Evolutionary conservation across 2,113 vertebrate genomes (phyloP).

Genomic region (Syrrhaptes paradoxus): DNA sequence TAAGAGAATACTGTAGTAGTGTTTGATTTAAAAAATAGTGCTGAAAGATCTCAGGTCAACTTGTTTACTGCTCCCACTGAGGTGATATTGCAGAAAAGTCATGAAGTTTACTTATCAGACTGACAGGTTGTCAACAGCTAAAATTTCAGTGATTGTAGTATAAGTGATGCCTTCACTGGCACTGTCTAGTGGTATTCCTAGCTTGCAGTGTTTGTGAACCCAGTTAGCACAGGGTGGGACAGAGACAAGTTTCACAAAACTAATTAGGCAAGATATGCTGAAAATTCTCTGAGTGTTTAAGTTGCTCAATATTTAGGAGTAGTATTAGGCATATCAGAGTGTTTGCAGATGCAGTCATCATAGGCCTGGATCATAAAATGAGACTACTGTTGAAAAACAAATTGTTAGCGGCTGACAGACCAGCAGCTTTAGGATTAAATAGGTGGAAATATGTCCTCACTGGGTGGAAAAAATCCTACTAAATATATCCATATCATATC

Average conservation of each 20-base stretch:
- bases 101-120: neutral
- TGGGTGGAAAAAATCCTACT: neutral
- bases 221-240: neutral
- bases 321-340: neutral
- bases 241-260: neutral
- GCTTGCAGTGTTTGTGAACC: neutral
- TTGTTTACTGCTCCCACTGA: neutral
- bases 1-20: neutral
- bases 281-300: neutral
- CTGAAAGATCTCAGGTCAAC: neutral
- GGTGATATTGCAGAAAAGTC: neutral
- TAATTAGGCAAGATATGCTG: neutral
- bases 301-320: neutral
- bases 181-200: neutral
- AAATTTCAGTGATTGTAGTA: neutral
- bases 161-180: neutral
- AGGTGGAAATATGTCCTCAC: neutral
- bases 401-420: neutral
- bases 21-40: neutral
- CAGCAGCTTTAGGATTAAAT: neutral
- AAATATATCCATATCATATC: neutral
- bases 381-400: neutral
- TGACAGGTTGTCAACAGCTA: neutral
- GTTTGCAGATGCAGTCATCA: neutral
- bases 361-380: neutral